Evolutionary conservation across 2,888 invertebrate genomes (phyloP).

Genomic region (Pollenia labialis): DNA sequence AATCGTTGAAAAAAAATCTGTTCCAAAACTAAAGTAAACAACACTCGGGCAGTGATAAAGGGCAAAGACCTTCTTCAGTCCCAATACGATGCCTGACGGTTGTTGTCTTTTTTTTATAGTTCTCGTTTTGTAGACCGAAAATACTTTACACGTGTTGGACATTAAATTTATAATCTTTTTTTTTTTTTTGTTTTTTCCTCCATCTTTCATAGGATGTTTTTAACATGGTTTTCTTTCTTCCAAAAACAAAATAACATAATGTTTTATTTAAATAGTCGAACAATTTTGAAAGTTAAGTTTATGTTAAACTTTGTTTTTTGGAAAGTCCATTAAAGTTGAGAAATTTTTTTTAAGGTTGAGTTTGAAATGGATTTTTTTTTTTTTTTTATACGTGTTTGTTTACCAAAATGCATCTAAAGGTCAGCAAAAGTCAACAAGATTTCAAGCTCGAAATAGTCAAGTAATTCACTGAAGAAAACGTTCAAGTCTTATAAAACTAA

Average conservation of each 20-base stretch:
- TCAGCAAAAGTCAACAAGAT: conserved; percentile 15
- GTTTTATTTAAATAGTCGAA: conserved; percentile 34
- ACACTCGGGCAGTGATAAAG: conserved; percentile 32
- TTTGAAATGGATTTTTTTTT: conserved; percentile 36
- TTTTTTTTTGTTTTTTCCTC: background rate
- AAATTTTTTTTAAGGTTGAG: conserved; percentile 23
- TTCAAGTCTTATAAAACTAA: background rate
- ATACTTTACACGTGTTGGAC: conserved; percentile 68
- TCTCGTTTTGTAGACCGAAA: conserved; percentile 53
- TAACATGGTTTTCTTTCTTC: conserved; percentile 32
- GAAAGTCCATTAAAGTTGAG: conserved; percentile 54
- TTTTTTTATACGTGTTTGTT: conserved; percentile 20
- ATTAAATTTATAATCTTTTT: conserved; percentile 56
- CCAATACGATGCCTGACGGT: conserved; percentile 5
- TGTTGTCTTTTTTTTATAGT: conserved; percentile 32
- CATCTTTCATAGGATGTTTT: conserved; percentile 66
- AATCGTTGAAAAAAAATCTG: conserved; percentile 57
- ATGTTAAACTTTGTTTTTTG: conserved; percentile 17
- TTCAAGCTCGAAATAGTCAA: conserved; percentile 7
- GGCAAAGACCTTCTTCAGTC: conserved; percentile 67
- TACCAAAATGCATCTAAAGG: background rate
- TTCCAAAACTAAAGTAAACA: conserved; percentile 56
- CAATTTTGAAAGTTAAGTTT: conserved; percentile 59
- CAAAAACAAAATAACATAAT: conserved; percentile 30
- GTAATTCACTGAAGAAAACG: conserved; percentile 3